Base-by-base conservation (phyloP, 2,797 vertebrate species). In the Dromococcyx pavoninus region DNA sequence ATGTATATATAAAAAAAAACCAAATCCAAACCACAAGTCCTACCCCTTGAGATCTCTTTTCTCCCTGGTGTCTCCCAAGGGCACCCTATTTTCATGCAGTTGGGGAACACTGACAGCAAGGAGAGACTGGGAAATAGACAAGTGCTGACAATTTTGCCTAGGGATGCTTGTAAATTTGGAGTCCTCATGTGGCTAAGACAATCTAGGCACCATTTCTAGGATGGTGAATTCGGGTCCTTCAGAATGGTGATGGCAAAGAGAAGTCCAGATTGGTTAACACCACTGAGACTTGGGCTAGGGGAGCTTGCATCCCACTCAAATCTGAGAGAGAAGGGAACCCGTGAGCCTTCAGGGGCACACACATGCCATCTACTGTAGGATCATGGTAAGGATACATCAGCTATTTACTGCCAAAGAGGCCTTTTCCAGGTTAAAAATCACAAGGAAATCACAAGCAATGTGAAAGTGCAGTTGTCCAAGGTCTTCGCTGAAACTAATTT, bases 341-440 rank as follows among this genome's bases (percentile, higher is more conserved):
- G 0, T 0, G 17, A 41, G 39, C 64, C 54, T 44, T 39, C 1
- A 6, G 11, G 17, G n/a, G 8, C 12, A 62, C 28, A 44, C 46
- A 9, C 3, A 7, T 3, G 32, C 39, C 35, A 39, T 35, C 51
- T 75, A 37, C 39, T 43, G 25, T 30, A 10, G 0, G 10, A 39
- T 11, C 51, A 35, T 39, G 43, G 17, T 46, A 43, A 27, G 7
- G 30, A 39, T 7, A 76, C 30, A 72, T 37, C 44, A 69, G 50
- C 79, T 46, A 4, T 18, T 76, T 53, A 41, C n/a, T 37, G 39
- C 51, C 44, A 35, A 41, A 33, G 21, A 13, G 23, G 57, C 25
- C 13, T 33, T 84, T 19, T 23, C 7, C 2, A 23, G 23, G 13
- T 33, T 15, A 35, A 41, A 74, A 70, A 11, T 28, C 7, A 78